A percentile compares a stretch with the other conserved stretches of the same genome.
Conservation (phyloP, 1,140 invertebrate species). For the Bradysia coprophila region DNA sequence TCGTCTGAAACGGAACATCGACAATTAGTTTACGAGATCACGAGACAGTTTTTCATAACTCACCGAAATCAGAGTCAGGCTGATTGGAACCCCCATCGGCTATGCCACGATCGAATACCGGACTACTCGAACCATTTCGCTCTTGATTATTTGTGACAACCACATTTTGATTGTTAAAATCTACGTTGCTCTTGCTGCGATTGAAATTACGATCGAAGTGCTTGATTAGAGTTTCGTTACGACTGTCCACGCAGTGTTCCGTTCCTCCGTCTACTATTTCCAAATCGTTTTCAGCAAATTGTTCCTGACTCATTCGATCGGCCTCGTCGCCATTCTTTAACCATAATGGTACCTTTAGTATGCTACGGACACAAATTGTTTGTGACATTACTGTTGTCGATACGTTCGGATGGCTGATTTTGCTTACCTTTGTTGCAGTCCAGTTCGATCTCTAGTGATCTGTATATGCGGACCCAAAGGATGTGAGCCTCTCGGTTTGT, state of each 20-base stretch:
- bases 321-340: slow-evolving; percentile 37
- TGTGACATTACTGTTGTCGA: no score
- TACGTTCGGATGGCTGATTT: no score
- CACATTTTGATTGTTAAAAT: not conserved
- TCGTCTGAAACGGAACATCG: slow-evolving; percentile 39
- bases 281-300: not conserved
- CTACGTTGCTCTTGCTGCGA: slow-evolving; percentile 19
- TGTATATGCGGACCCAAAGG: slow-evolving; percentile 71
- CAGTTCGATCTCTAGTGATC: slow-evolving; percentile 74
- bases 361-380: no score
- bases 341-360: slow-evolving; percentile 72
- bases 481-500: slow-evolving; percentile 50
- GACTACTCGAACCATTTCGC: slow-evolving; percentile 4
- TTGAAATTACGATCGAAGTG: slow-evolving; percentile 1
- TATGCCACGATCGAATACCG: slow-evolving; percentile 44
- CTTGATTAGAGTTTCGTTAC: slow-evolving; percentile 9
- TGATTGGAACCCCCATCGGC: slow-evolving; percentile 69
- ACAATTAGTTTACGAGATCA: no score
- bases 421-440: slow-evolving; percentile 69
- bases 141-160: not conserved
- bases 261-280: no score
- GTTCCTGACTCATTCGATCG: slow-evolving; percentile 13
- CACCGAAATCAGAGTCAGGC: slow-evolving; percentile 59
- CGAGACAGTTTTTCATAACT: no score
- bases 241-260: slow-evolving; percentile 7